Evolutionary conservation across 2,113 vertebrate species (phyloP).

Genomic region (Callospermophilus lateralis): DNA sequence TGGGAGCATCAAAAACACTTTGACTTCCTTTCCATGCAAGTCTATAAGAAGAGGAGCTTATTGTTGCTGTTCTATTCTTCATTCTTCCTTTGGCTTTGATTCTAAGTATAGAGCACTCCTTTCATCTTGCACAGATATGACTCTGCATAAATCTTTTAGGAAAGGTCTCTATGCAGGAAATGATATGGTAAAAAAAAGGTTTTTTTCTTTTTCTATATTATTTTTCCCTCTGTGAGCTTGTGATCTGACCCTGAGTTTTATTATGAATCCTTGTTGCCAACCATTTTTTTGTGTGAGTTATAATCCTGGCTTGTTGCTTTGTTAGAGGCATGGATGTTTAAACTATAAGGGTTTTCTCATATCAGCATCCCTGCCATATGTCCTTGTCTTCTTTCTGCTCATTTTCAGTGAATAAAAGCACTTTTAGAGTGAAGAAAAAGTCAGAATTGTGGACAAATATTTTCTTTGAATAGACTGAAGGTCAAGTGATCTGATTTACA

Average conservation of each 20-base stretch:
- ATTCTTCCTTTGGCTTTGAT: slow-evolving; percentile 83
- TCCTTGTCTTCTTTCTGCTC: slow-evolving; percentile 15
- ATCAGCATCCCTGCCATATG: neutral
- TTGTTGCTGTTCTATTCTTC: slow-evolving; percentile 72
- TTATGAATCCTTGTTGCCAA: slow-evolving; percentile 60
- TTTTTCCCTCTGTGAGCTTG: slow-evolving; percentile 79
- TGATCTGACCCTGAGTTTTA: slow-evolving; percentile 77
- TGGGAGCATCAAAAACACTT: slow-evolving; percentile 72
- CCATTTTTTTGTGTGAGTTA: slow-evolving; percentile 78
- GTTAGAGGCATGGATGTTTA: slow-evolving; percentile 53
- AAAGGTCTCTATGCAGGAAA: slow-evolving; percentile 78
- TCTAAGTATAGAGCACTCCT: slow-evolving; percentile 82
- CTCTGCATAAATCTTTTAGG: slow-evolving; percentile 85
- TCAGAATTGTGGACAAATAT: slow-evolving; percentile 58
- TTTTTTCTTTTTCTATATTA: slow-evolving; percentile 77
- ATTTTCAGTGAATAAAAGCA: neutral
- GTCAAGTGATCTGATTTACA: neutral
- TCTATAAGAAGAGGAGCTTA: slow-evolving; percentile 67
- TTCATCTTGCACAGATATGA: slow-evolving; percentile 85
- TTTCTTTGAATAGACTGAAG: slow-evolving; percentile 50
- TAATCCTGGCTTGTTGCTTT: neutral
- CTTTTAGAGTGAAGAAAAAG: slow-evolving; percentile 30
- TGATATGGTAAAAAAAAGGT: slow-evolving; percentile 64
- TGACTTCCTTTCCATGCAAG: slow-evolving; percentile 34
- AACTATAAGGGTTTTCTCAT: slow-evolving; percentile 39